A percentile compares a stretch with the other conserved stretches of the same genome.
These are phyloP conservation scores for Lasiurus cinereus DNA, from an alignment of 2,113 vertebrate species.

Conservation along the genomic window DNA sequence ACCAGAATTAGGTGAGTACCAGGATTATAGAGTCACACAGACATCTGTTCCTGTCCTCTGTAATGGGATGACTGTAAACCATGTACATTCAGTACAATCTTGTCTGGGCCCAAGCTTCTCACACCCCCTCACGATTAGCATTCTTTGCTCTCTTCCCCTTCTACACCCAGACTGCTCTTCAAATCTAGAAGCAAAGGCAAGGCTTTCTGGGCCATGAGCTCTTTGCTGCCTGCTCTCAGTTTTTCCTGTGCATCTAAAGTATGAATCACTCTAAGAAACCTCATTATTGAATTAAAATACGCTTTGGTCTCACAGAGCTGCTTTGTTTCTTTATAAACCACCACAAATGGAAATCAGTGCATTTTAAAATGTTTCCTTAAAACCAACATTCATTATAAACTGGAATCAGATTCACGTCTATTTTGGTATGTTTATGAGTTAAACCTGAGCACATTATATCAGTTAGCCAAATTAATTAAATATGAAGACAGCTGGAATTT, in stretches of 20 bases:
- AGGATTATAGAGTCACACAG: not conserved
- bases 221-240: conserved; percentile 4
- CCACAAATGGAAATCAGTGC: not conserved
- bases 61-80: not conserved
- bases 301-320: conserved; percentile 34
- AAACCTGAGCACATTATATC: conserved; percentile 61
- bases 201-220: not conserved
- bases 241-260: not conserved
- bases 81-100: not conserved
- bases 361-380: conserved; percentile 59
- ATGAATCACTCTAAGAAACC: conserved; percentile 55
- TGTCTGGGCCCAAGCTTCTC: not conserved
- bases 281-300: conserved; percentile 25
- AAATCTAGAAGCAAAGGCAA: not conserved
- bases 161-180: not conserved
- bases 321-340: conserved; percentile 55
- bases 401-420: conserved; percentile 52
- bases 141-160: not conserved
- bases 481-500: not conserved
- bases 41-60: not conserved
- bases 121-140: not conserved
- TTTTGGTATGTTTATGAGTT: conserved; percentile 50
- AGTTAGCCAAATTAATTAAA: conserved; percentile 53
- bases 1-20: conserved; percentile 4
- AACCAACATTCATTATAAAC: conserved; percentile 15